phyloP scores from a whole-genome alignment of 2,113 vertebrate species.

The Otus sunia region DNA sequence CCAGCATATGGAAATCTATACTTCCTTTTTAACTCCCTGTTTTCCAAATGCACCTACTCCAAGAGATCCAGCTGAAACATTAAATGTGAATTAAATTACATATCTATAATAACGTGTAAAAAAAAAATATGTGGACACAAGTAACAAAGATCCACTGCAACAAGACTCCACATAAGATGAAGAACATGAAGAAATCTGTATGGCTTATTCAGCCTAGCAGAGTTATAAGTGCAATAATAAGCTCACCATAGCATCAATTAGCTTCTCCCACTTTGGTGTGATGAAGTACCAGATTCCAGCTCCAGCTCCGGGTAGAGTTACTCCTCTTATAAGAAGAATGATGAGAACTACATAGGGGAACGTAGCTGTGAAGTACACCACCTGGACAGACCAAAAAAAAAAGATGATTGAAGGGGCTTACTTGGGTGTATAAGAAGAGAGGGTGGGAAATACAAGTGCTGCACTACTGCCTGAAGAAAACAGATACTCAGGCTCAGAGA shows the following conservation, averaged over 20 bases:
- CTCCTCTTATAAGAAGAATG: conserved; percentile 92
- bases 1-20: neutral
- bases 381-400: conserved; percentile 69
- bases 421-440: no score
- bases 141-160: neutral
- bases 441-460: neutral
- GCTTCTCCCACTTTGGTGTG: conserved; percentile 97
- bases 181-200: neutral
- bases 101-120: accelerated
- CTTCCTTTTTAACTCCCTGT: neutral
- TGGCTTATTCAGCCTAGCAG: neutral
- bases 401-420: neutral
- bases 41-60: neutral
- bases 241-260: conserved; percentile 91
- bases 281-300: conserved; percentile 98
- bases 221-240: neutral
- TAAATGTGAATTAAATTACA: neutral
- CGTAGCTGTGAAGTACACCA: conserved; percentile 97
- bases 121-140: neutral
- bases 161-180: neutral
- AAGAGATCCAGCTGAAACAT: neutral
- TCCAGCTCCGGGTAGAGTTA: conserved; percentile 91
- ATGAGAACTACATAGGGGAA: conserved; percentile 96
- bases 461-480: neutral
- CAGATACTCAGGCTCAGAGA: neutral